Evolutionary conservation across 2,888 invertebrate genomes (phyloP), one percentile per base, ranked within the genome.

Genomic region (Trilocha varians): DNA sequence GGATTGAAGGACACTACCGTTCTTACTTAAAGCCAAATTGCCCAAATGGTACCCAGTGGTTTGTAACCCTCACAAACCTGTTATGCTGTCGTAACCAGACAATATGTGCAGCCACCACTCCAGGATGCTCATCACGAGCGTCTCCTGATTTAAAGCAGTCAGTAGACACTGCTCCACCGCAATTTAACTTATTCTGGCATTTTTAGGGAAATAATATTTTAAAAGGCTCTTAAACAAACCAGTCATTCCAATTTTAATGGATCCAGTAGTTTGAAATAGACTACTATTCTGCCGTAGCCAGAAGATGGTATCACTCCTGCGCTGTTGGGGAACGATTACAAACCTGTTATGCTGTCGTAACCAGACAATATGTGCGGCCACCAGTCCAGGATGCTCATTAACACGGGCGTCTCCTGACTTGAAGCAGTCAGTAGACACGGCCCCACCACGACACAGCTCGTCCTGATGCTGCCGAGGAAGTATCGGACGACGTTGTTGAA

Each of bases 101-200:
- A 0, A 92, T 91, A 61, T 94, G 94, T 42, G 93, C 85, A 0
- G 92, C 90, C 1, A 91, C 90, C 11, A 95, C 82, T 0, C 91
- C 95, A 0, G 95, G 94, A 53, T 95, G 94, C 65, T 95, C 95
- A 45, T 91, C 90, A 2, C 95, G 83, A 0, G 88, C 90, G 71
- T 95, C 95, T 0, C 95, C 95, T 0, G 94, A 89, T 55, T 89
- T 87, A 70, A 95, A 93, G 72, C 95, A 95, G 48, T 91, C 90
- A 0, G 89, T 88, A 34, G 91, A 90, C 3, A 94, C 78, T 0
- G 92, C 92, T 0, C 93, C 93, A 0, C 89, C 88, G 34, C 88
- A 87, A 56, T 93, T 94, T 2, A 91, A 85, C 66, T 91, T 93
- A 41, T 91, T 90, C n/a, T 82, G 79, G 13, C 71, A 78, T 52